These are phyloP conservation scores for Prunella fulvescens DNA, from an alignment of 2,113 vertebrate species.

Conservation along the genomic window DNA sequence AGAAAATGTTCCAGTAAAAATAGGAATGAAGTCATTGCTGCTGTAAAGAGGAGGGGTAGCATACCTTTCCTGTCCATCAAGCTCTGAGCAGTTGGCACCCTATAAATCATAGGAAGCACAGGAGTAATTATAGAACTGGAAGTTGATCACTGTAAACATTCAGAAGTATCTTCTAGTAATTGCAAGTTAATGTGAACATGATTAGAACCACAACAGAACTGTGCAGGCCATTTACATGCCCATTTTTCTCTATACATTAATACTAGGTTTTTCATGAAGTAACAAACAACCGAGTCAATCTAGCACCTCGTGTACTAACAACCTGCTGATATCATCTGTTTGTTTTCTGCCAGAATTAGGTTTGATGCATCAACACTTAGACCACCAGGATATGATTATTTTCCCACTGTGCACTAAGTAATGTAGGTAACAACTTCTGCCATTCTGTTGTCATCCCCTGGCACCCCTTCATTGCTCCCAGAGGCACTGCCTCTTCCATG, in stretches of 20 bases:
- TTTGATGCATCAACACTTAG: not conserved
- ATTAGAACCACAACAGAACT: not conserved
- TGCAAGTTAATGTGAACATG: not conserved
- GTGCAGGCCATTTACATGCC: not conserved
- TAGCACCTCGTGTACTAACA: not conserved
- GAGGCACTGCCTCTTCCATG: not conserved
- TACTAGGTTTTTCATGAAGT: not conserved
- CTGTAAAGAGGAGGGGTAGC: not conserved
- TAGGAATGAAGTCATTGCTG: slow-evolving; percentile 29
- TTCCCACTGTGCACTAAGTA: not conserved
- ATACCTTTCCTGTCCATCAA: not conserved
- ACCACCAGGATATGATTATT: not conserved
- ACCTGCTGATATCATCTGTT: not conserved
- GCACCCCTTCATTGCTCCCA: not conserved
- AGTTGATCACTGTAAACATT: slow-evolving; percentile 30
- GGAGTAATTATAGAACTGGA: slow-evolving; percentile 46
- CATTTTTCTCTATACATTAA: not conserved
- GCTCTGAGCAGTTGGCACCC: slow-evolving; percentile 27
- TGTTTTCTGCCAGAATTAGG: not conserved
- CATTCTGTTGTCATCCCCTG: not conserved
- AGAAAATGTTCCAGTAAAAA: slow-evolving; percentile 1
- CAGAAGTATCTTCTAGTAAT: not conserved
- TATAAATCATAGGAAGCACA: slow-evolving; percentile 48
- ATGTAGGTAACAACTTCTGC: not conserved
- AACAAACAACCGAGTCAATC: not conserved